phyloP scores from a whole-genome alignment of 2,888 invertebrate species.

The Cinara cedri region DNA sequence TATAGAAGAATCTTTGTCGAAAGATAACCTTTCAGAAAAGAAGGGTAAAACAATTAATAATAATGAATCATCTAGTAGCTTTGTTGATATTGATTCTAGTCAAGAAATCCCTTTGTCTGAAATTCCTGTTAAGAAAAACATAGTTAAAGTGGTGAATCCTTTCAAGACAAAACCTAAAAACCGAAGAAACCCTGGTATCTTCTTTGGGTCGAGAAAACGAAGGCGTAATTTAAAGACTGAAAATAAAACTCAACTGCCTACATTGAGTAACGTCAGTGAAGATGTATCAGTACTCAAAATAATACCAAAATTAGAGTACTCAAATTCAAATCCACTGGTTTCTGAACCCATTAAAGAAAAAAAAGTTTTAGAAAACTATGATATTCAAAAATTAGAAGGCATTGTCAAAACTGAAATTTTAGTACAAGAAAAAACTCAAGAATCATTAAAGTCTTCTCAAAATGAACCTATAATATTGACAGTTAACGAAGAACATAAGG shows the following conservation, averaged over 20 bases:
- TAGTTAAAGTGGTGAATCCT: conserved; percentile 43
- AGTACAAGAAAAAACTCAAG: conserved; percentile 8
- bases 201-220: conserved; percentile 50
- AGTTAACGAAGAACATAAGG: conserved; percentile 35
- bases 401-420: not conserved
- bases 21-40: not conserved
- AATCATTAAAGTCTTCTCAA: conserved; percentile 19
- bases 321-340: not conserved
- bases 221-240: conserved; percentile 48
- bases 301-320: conserved; percentile 7
- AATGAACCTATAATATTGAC: not conserved
- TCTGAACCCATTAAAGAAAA: conserved; percentile 5
- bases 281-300: not conserved
- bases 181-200: conserved; percentile 48
- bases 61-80: conserved; percentile 45
- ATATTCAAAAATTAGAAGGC: conserved; percentile 1
- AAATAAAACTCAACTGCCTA: conserved; percentile 40
- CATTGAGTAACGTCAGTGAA: conserved; percentile 3
- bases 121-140: conserved; percentile 18
- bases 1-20: conserved; percentile 19
- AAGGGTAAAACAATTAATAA: conserved; percentile 29
- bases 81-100: conserved; percentile 50
- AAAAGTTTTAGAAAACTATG: conserved; percentile 12
- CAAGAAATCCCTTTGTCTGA: conserved; percentile 36
- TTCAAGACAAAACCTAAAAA: conserved; percentile 45